These are phyloP conservation scores for Xiphophorus birchmanni DNA, from an alignment of 2,797 vertebrate species.

Conservation along the genomic window DNA sequence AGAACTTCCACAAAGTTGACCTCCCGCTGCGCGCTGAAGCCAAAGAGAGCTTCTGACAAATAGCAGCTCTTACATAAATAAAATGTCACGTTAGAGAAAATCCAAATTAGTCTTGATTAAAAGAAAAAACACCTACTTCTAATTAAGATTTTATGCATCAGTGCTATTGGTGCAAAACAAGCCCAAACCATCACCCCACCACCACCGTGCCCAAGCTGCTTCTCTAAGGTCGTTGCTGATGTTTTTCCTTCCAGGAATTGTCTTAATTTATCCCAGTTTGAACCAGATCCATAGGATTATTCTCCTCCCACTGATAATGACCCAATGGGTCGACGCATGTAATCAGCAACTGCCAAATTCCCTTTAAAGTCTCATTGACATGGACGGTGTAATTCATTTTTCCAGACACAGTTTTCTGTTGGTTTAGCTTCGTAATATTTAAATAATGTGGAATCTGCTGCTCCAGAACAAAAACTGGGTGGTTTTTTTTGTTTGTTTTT, in stretches of 20 bases:
- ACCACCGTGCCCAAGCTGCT: neutral
- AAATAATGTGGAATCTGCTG: neutral
- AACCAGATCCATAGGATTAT: neutral
- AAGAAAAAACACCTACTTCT: neutral
- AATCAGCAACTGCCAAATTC: neutral
- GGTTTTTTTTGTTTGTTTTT: neutral
- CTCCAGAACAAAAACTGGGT: neutral
- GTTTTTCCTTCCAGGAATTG: neutral
- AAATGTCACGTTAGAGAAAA: neutral
- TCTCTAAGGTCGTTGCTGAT: neutral
- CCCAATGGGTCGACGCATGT: neutral
- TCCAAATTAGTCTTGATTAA: neutral
- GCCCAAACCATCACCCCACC: neutral
- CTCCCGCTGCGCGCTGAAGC: neutral
- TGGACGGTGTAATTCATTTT: neutral
- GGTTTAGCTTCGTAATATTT: neutral
- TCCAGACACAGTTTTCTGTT: neutral
- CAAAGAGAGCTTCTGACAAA: neutral
- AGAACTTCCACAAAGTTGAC: neutral
- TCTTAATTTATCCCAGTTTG: neutral
- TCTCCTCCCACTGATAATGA: neutral
- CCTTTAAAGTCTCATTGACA: neutral
- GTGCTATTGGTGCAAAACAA: neutral
- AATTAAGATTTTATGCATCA: neutral
- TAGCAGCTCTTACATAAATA: neutral